These are phyloP conservation scores for Rhizoglyphus robini DNA, from an alignment of 1,140 invertebrate species.

Conservation along the genomic window DNA sequence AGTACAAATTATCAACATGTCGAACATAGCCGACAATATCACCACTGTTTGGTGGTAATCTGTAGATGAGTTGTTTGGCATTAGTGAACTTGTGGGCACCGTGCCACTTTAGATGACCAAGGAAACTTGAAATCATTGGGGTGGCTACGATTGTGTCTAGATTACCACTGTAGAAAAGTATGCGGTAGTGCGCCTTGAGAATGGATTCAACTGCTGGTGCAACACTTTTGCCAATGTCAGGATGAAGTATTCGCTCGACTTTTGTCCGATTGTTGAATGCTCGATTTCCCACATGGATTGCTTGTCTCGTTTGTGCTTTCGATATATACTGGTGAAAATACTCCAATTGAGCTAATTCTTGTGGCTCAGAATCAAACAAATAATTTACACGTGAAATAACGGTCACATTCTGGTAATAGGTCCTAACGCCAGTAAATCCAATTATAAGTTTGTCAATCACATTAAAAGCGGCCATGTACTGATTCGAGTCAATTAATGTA, in stretches of 20 bases:
- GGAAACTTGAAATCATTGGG: conserved; percentile 55
- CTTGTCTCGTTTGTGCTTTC: conserved; percentile 42
- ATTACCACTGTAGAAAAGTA: conserved; percentile 55
- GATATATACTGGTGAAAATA: conserved; percentile 36
- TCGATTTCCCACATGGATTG: conserved; percentile 66
- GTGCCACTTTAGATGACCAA: conserved; percentile 49
- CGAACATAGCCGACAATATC: conserved; percentile 58
- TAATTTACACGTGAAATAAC: conserved; percentile 64
- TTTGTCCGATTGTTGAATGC: conserved; percentile 40
- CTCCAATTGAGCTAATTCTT: conserved; percentile 28
- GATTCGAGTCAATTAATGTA: conserved; percentile 43
- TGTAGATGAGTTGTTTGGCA: conserved; percentile 33
- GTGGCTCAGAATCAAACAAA: conserved; percentile 45
- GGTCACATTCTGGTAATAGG: background rate
- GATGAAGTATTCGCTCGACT: too few species aligned
- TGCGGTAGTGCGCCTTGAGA: conserved; percentile 31
- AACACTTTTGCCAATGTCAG: conserved; percentile 68
- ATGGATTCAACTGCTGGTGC: conserved; percentile 56
- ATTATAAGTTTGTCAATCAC: conserved; percentile 39
- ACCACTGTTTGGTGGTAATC: conserved; percentile 8
- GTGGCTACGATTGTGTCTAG: conserved; percentile 73
- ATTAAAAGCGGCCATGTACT: conserved; percentile 49
- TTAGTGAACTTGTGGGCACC: conserved; percentile 48
- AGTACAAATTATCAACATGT: conserved; percentile 51
- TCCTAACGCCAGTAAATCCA: background rate